Evolutionary conservation across 2,113 vertebrate genomes (phyloP), one percentile per base, ranked within the genome.

Genomic region (Oncorhynchus kisutch): DNA sequence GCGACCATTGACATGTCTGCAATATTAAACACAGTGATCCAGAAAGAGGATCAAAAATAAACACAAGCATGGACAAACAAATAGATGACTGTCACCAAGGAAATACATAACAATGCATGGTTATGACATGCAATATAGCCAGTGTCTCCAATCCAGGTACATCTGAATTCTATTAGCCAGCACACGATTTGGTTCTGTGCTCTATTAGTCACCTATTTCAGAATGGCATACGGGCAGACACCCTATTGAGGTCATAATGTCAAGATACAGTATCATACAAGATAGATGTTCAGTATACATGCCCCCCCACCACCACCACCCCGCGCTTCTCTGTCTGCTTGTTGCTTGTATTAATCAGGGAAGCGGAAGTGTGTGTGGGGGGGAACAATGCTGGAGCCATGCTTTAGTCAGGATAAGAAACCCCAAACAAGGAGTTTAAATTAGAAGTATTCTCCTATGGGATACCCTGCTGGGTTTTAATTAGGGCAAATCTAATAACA

Each of bases 401-500:
- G 6, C 67, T n/a, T 4, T 66, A 81, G 81, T 84, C 70, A 76
- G 57, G 20, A 49, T 70, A 75, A 70, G 31, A 65, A 34, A 73
- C 78, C 70, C 72, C 24, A 74, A 60, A 77, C 74, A 22, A 64
- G 16, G 9, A 45, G 6, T n/a, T 66, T 51, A 5, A 67, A 77
- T 71, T 70, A 24, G 45, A 74, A 24, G 73, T n/a, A 3, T 34
- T 14, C 13, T 66, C 24, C 59, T 24, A 29, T 71, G 27, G 75
- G 68, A 73, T 51, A 57, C 27, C 6, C 54, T 71, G 14, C 5
- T 75, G 78, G 76, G 74, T 72, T 69, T 69, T 74, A 74, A 83
- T 80, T 66, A 77, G 59, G 5, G 2, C 34, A 14, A 14, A 78
- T 76, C 59, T 65, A 81, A 69, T 77, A 60, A 80, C 78, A 73